Percentiles rank a stretch among this genome's conserved stretches.
These are phyloP conservation scores for Psephotus haematonotus DNA, from an alignment of 2,113 vertebrate genomes.

Conservation along the genomic window DNA sequence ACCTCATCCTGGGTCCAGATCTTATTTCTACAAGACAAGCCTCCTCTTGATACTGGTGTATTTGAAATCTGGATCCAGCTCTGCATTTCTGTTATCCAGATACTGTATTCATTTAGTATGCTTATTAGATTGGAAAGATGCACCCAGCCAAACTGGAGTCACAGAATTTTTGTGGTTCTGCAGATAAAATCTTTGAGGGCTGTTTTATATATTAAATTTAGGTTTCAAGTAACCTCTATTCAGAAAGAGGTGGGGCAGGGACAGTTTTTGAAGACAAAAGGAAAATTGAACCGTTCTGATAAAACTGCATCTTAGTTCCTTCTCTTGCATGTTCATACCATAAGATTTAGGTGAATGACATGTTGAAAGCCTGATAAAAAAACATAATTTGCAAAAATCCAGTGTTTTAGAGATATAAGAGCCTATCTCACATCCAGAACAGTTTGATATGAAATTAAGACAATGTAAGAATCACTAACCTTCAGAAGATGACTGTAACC, in stretches of 20 bases:
- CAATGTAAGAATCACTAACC: slow-evolving; percentile 59
- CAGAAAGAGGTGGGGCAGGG: background rate
- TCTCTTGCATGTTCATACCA: background rate
- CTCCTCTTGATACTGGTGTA: background rate
- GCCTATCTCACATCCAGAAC: background rate
- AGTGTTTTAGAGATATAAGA: background rate
- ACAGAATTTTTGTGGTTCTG: background rate
- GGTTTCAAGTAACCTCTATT: background rate
- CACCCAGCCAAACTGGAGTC: background rate
- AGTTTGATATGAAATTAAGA: background rate
- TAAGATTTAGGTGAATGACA: background rate
- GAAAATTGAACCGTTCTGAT: background rate
- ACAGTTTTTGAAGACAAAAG: background rate
- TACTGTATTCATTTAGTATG: background rate
- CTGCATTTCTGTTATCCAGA: background rate
- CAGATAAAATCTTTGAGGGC: background rate
- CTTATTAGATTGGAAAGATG: background rate
- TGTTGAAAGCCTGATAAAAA: background rate
- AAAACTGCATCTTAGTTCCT: background rate
- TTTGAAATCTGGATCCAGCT: background rate
- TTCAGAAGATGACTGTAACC: slow-evolving; percentile 33
- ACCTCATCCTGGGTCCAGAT: background rate
- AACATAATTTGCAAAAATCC: background rate
- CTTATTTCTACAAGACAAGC: background rate
- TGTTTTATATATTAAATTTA: background rate